A percentile compares a stretch with the other conserved stretches of the same genome.
Evolutionary conservation across 2,113 vertebrate genomes (phyloP).

Genomic region (Rhabdomys dilectus): DNA sequence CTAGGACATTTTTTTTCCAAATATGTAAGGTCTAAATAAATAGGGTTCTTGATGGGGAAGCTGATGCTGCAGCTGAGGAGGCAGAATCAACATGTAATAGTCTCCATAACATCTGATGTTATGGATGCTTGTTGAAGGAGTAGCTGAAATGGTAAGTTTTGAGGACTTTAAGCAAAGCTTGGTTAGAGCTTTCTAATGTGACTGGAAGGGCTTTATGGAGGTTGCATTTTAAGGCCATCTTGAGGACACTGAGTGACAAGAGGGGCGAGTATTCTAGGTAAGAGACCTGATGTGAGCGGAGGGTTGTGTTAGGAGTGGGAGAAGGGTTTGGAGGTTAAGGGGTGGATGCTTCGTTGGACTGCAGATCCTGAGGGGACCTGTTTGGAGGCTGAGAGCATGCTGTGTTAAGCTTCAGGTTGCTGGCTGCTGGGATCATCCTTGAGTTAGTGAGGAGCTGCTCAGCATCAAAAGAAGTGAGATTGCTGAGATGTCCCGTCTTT

Average conservation of each 20-base stretch:
- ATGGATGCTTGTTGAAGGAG: neutral
- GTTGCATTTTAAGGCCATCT: neutral
- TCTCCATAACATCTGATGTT: neutral
- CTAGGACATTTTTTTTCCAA: neutral
- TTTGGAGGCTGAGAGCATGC: neutral
- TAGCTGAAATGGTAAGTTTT: neutral
- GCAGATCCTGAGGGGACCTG: neutral
- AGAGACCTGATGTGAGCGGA: neutral
- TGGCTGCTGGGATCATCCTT: neutral
- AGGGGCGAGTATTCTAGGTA: neutral
- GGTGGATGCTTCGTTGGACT: neutral
- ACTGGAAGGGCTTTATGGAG: neutral
- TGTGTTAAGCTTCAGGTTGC: neutral
- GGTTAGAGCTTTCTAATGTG: neutral
- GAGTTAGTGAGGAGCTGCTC: neutral
- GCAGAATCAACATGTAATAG: neutral
- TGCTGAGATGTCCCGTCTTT: neutral
- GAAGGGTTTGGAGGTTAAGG: neutral
- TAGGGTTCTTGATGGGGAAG: neutral
- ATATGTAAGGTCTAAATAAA: neutral
- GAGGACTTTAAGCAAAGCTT: constrained; percentile 23
- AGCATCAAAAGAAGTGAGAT: neutral
- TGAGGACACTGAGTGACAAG: neutral
- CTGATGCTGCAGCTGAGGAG: neutral
- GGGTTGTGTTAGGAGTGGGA: neutral